phyloP scores from a whole-genome alignment of 2,113 vertebrate species.

The Peucedramus taeniatus region DNA sequence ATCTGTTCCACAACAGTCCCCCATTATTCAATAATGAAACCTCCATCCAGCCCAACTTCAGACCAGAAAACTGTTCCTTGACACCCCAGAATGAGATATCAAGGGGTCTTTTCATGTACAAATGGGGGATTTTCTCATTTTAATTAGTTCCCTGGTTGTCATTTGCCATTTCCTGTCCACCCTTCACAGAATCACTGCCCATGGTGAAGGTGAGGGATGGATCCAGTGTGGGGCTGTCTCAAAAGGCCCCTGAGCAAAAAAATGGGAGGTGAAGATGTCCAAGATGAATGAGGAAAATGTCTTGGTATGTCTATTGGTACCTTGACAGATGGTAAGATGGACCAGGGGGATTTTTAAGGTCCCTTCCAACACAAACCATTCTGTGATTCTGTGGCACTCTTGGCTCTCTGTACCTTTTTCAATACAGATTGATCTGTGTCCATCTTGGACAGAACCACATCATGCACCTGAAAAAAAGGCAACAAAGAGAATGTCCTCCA shows the following conservation, averaged over 20 bases:
- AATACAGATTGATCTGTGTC: neutral
- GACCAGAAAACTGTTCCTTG: neutral
- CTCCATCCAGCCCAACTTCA: neutral
- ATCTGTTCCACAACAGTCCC: neutral
- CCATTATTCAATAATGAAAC: neutral
- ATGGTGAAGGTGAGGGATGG: slow-evolving; percentile 15
- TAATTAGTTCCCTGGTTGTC: neutral
- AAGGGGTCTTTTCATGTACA: neutral
- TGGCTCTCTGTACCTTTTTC: neutral
- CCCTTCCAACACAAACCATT: neutral
- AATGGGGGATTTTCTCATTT: neutral
- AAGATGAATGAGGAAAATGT: neutral
- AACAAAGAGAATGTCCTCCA: neutral
- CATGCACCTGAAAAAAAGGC: neutral
- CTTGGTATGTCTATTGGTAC: neutral
- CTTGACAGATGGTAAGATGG: neutral
- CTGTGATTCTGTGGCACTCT: neutral
- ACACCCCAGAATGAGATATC: neutral
- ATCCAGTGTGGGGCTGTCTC: neutral
- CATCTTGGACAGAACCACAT: neutral
- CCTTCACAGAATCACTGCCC: neutral
- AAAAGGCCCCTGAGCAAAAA: neutral
- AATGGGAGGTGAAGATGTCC: neutral
- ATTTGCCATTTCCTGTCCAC: neutral
- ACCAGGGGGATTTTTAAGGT: neutral